Conservation (phyloP, 2,888 invertebrate genomes). For the Leuctra nigra region DNA sequence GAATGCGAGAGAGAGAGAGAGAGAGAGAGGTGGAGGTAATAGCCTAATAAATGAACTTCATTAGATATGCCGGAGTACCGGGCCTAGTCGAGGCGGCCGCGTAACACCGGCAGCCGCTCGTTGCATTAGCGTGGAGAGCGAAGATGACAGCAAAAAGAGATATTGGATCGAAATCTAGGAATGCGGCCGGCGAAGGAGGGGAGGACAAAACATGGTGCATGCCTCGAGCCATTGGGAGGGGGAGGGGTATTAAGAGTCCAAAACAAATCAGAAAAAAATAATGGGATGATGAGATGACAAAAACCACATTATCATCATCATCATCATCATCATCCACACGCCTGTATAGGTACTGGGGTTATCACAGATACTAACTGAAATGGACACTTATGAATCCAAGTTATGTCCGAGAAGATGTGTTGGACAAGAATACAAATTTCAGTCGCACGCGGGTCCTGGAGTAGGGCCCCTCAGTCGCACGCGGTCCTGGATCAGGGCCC, state of each 20-base stretch:
- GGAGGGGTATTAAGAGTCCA: background rate
- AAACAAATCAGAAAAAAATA: background rate
- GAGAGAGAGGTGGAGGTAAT: background rate
- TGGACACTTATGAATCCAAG: no score
- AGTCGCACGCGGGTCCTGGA: no score
- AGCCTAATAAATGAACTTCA: constrained; percentile 9
- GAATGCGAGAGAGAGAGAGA: no score
- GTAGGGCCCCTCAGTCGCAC: no score
- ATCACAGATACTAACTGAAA: no score
- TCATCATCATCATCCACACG: no score
- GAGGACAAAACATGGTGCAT: background rate
- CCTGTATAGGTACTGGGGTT: no score
- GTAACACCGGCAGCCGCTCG: background rate
- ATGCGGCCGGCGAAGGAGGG: background rate
- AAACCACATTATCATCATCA: no score
- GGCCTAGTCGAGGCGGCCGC: background rate
- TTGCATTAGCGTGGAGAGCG: background rate
- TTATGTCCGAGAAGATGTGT: no score
- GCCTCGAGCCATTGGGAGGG: background rate
- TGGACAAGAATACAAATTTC: no score
- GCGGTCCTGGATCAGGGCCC: no score
- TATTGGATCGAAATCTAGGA: background rate
- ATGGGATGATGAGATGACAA: background rate
- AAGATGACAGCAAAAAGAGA: constrained; percentile 7
- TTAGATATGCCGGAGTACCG: background rate